phyloP scores from a whole-genome alignment of 2,797 vertebrate species.

The Scolopax bukidnonensis region DNA sequence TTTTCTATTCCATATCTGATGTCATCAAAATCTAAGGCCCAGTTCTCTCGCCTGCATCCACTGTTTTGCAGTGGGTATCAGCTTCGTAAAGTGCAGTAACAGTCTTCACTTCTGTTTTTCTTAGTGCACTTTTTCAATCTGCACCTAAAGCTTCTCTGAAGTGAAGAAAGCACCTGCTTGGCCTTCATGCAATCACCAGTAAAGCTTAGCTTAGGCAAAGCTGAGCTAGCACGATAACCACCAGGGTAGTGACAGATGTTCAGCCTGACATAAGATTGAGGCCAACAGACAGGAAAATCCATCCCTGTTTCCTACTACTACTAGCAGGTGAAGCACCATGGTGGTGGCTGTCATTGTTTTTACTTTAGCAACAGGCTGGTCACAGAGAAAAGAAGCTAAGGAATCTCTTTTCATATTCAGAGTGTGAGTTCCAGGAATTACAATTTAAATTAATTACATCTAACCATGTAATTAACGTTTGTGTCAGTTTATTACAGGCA shows the following conservation, averaged over 20 bases:
- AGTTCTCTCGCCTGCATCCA: not conserved
- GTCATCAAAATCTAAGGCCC: not conserved
- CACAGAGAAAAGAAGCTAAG: not conserved
- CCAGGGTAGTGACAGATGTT: not conserved
- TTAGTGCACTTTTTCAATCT: not conserved
- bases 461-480: slow-evolving; percentile 35
- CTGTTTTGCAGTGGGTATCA: not conserved
- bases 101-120: not conserved
- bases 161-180: not conserved
- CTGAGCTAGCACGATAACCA: not conserved
- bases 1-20: not conserved
- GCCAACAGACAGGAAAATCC: not conserved
- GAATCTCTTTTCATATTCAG: not conserved
- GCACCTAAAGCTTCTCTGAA: not conserved
- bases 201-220: not conserved
- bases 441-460: slow-evolving; percentile 41
- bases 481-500: slow-evolving; percentile 5
- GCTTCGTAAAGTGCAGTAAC: not conserved
- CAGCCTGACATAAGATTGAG: not conserved
- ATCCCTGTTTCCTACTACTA: not conserved
- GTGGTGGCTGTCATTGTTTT: not conserved
- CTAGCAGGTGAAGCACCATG: not conserved
- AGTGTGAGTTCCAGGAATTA: slow-evolving; percentile 9
- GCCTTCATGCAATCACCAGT: not conserved
- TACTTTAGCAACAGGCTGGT: not conserved